A percentile compares a stretch with the other conserved stretches of the same genome.
Evolutionary conservation across 2,797 vertebrate species (phyloP).

Genomic region (Oreortyx pictus): DNA sequence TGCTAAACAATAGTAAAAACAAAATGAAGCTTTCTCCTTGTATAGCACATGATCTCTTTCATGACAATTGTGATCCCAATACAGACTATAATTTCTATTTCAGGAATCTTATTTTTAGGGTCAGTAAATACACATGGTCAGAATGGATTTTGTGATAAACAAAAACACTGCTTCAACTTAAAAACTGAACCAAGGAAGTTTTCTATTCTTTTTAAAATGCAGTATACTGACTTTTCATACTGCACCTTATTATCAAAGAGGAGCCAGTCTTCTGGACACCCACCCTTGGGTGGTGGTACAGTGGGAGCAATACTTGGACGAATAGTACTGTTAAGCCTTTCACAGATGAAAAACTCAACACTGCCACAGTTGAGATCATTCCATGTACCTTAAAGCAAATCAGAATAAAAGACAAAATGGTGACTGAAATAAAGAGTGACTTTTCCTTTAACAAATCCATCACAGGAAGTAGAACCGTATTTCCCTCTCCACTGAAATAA

Average conservation of each 20-base stretch:
- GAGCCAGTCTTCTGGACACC: slow-evolving; percentile 88
- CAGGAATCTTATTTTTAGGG: background rate
- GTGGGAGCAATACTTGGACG: slow-evolving; percentile 84
- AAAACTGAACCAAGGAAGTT: background rate
- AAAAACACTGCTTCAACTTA: background rate
- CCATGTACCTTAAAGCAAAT: slow-evolving; percentile 83
- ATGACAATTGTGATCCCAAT: background rate
- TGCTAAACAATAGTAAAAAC: background rate
- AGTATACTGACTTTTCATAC: background rate
- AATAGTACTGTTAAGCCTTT: slow-evolving; percentile 82
- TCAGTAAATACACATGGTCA: background rate
- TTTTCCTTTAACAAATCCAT: background rate
- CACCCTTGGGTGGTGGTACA: slow-evolving; percentile 75
- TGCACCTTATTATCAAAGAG: slow-evolving; percentile 87
- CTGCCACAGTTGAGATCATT: slow-evolving; percentile 95
- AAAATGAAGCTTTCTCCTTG: background rate
- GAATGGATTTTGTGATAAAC: background rate
- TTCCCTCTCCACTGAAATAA: background rate
- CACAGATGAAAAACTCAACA: slow-evolving; percentile 87
- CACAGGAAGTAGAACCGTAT: background rate
- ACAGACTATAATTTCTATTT: background rate
- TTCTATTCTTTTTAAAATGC: background rate
- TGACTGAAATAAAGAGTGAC: background rate
- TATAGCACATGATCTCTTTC: background rate
- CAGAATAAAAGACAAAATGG: background rate